These are phyloP conservation scores for Mesorhabditis spiculigera DNA, from an alignment of 2,888 invertebrate species.

Conservation along the genomic window DNA sequence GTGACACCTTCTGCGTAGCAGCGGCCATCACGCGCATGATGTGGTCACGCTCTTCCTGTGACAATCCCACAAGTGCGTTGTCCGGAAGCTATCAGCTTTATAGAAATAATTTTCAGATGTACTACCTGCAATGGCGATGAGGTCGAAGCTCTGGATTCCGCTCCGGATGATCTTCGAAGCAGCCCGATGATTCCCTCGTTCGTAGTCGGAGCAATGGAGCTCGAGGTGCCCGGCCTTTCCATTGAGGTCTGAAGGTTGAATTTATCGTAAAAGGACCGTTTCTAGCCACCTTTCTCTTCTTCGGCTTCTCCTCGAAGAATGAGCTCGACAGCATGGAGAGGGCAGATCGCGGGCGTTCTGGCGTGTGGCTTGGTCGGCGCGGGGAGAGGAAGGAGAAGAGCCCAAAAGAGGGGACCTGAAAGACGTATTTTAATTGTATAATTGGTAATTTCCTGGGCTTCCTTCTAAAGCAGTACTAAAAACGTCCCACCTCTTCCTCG, in stretches of 20 bases:
- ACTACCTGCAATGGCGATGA: constrained; percentile 5
- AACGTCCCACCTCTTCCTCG: constrained; percentile 3
- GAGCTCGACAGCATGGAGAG: constrained; percentile 24
- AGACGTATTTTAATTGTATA: neutral
- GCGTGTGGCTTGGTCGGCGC: constrained; percentile 16
- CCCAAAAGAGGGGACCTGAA: constrained; percentile 19
- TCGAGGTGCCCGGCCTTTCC: neutral
- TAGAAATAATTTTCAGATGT: constrained; percentile 6
- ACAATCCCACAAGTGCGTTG: constrained; percentile 45
- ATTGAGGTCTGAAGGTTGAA: neutral
- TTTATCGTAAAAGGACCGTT: neutral
- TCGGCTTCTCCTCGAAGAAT: neutral
- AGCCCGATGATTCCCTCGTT: constrained; percentile 12
- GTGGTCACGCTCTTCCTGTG: constrained; percentile 45
- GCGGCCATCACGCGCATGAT: constrained; percentile 40
- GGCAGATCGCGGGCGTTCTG: constrained; percentile 29
- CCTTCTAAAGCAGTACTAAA: neutral
- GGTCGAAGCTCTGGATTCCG: constrained; percentile 9
- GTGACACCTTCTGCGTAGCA: constrained; percentile 24
- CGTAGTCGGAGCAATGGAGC: too few species aligned
- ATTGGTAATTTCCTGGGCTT: neutral
- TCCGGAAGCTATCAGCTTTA: too few species aligned
- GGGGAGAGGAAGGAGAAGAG: constrained; percentile 33
- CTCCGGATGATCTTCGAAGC: constrained; percentile 13
- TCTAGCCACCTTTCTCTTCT: neutral